Conservation (phyloP, 2,797 vertebrate genomes). For the Rhynchonycteris naso region DNA sequence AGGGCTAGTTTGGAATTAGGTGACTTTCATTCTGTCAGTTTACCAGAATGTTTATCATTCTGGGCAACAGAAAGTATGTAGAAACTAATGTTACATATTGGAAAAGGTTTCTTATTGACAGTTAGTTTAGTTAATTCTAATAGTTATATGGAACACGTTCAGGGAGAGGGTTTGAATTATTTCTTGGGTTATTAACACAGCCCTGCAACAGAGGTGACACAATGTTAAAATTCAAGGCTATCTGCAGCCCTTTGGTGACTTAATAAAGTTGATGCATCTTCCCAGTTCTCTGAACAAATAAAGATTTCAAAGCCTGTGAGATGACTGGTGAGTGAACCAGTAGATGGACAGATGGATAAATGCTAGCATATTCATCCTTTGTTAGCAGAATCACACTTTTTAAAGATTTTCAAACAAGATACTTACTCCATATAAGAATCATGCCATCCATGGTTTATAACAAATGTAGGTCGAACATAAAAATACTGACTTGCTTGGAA, state of each 20-base stretch:
- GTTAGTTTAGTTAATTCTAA: not conserved
- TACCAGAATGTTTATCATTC: not conserved
- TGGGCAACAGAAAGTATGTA: not conserved
- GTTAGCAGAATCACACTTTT: not conserved
- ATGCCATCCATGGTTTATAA: not conserved
- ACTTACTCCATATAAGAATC: not conserved
- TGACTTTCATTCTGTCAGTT: not conserved
- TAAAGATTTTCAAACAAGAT: constrained; percentile 15
- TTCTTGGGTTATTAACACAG: not conserved
- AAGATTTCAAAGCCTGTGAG: not conserved
- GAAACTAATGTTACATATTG: not conserved
- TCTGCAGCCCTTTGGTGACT: not conserved
- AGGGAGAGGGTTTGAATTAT: not conserved
- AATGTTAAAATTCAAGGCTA: not conserved
- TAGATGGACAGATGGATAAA: not conserved
- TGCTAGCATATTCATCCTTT: not conserved
- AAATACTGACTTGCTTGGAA: not conserved
- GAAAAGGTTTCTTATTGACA: not conserved
- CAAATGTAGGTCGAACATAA: not conserved
- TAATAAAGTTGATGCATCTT: not conserved
- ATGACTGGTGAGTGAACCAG: not conserved
- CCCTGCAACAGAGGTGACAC: not conserved
- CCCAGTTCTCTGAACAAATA: not conserved
- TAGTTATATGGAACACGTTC: not conserved
- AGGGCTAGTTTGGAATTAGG: not conserved